phyloP scores from a whole-genome alignment of 2,888 invertebrate species.

The Ophion slaviceki region DNA sequence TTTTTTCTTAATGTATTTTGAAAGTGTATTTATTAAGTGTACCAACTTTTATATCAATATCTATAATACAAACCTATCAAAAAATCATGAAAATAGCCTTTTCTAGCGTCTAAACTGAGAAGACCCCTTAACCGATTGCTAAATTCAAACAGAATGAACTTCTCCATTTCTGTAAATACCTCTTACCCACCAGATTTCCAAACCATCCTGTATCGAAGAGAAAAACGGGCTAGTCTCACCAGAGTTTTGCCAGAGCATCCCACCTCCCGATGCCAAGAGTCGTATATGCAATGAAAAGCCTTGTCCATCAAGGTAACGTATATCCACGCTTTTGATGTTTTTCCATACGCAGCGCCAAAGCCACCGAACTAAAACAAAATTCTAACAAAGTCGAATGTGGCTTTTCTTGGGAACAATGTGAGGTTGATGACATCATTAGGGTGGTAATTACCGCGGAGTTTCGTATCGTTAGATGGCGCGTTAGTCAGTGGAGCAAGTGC shows the following conservation, averaged over 20 bases:
- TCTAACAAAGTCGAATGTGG: neutral
- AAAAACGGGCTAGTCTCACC: constrained; percentile 86
- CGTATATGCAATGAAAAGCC: constrained; percentile 84
- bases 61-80: too few relatives aligned
- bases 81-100: too few relatives aligned
- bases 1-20: too few relatives aligned
- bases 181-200: constrained; percentile 75
- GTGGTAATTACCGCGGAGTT: neutral
- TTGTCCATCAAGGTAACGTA: constrained; percentile 83
- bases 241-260: constrained; percentile 82
- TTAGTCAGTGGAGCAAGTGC: constrained; percentile 88
- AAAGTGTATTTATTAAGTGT: too few relatives aligned
- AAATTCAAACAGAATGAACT: neutral
- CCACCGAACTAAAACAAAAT: neutral
- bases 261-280: constrained; percentile 82
- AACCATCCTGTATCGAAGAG: constrained; percentile 86
- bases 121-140: neutral
- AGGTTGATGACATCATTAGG: neutral
- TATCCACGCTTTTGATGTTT: neutral
- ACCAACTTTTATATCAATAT: too few relatives aligned
- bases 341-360: neutral
- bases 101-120: too few relatives aligned
- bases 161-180: neutral
- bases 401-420: neutral
- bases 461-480: constrained; percentile 85